Evolutionary conservation across 2,888 invertebrate genomes (phyloP).

Genomic region (Cyaniris semiargus): DNA sequence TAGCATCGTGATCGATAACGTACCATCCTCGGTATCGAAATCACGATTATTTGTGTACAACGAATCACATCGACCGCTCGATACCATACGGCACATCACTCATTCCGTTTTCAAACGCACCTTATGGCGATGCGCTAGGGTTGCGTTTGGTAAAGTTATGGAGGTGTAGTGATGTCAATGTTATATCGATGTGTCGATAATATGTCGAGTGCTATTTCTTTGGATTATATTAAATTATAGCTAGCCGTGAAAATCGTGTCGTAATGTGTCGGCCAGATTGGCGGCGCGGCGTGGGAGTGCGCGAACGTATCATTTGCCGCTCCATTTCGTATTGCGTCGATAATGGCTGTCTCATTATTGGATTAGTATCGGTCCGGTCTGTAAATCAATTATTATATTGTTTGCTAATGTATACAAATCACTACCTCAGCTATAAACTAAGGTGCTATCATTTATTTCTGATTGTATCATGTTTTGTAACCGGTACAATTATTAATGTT

Average conservation of each 20-base stretch:
- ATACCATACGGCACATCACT: conserved; percentile 35
- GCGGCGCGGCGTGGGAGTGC: conserved; percentile 74
- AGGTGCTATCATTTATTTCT: neutral
- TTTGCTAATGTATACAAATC: conserved; percentile 22
- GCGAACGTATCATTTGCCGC: conserved; percentile 70
- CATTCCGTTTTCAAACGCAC: conserved; percentile 41
- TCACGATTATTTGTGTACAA: conserved; percentile 70
- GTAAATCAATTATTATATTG: conserved; percentile 25
- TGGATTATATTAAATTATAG: conserved; percentile 81
- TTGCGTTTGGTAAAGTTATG: neutral
- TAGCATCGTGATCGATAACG: conserved; percentile 76
- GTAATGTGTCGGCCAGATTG: conserved; percentile 76
- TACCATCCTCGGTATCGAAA: conserved; percentile 73
- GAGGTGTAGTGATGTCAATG: neutral
- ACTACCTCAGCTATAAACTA: neutral
- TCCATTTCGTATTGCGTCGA: conserved; percentile 63
- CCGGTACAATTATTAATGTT: neutral
- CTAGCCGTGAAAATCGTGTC: conserved; percentile 78
- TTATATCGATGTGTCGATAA: conserved; percentile 44
- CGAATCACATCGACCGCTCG: conserved; percentile 43
- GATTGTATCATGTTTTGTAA: neutral
- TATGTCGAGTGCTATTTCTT: conserved; percentile 70
- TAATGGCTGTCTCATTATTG: conserved; percentile 73
- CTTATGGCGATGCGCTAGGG: conserved; percentile 51
- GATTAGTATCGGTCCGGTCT: conserved; percentile 55